Base-by-base conservation (phyloP, 2,888 invertebrate species). In the Corbicula japonica region DNA sequence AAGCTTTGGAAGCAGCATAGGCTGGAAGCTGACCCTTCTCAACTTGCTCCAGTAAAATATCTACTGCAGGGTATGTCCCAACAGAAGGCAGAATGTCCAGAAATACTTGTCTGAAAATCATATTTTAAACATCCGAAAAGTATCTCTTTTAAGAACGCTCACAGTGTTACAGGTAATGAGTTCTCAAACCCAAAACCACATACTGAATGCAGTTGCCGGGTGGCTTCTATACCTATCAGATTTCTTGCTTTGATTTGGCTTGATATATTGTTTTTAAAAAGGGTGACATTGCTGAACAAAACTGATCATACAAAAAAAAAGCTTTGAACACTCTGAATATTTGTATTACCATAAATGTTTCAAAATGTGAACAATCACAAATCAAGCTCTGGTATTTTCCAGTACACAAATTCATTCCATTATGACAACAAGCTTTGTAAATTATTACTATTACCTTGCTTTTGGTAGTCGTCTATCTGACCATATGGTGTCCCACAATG, bases 11-110 rank as follows among this genome's bases (percentile, higher is more conserved):
- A 18, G 83, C 83, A 4, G 70, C 65, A 0, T 65, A 30, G 21
- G 70, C 41, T n/a, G 75, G 46, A 8, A 86, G 68, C 23, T 83
- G 44, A 8, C 52, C 48, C 10, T 62, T 76, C 28, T 76, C 54
- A 23, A 88, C 76, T 8, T 72, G 66, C 5, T 83, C 79, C 8
- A 84, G 15, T 21, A 90, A 32, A 12, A 85, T 65, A 32, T 85
- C 78, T 12, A 85, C 75, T 23, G 83, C 72, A 3, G 80, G 68
- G 30, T 63, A 61, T 21, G 93, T 93, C 6, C 94, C 94, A 63
- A 89, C 68, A 52, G 83, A 73, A 5, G 91, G 87, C 23, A 93
- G 69, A 4, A 89, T 41, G 58, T 93, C 91, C 21, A 90, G 58
- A 35, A 92, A 81, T 5, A 90, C 68, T 60, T 90, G 88, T 71